Evolutionary conservation across 2,797 vertebrate genomes (phyloP), one percentile per base, ranked within the genome.

Genomic region (Sardinella longiceps): DNA sequence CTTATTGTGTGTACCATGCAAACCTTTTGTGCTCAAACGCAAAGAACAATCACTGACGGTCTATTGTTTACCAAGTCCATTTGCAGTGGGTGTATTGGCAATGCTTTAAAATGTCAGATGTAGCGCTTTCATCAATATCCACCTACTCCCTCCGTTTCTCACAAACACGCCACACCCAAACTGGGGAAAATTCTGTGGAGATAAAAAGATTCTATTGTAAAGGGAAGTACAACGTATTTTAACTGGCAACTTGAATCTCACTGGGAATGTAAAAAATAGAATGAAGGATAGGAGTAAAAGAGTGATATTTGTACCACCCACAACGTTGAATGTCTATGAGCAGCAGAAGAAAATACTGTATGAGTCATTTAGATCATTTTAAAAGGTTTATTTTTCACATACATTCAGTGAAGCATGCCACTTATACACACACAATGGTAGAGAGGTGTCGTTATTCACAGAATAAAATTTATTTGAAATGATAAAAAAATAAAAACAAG

Each of bases 371-470:
- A 39, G 37, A 83, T 60, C 25, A 83, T 87, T 53, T 83, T 89
- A 85, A 90, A 85, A 84, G 81, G 39, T 88, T 87, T 83, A 86
- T 90, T 92, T 30, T 84, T 84, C 46, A 56, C 60, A 86, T 81
- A 87, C 81, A 83, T 84, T 82, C 83, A 80, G 87, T 91, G 84
- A 83, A 87, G 80, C 80, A 88, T 87, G 87, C 85, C 82, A 84
- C 56, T 85, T 80, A 82, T 88, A 77, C 58, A 81, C 81, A 84
- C 50, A 82, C 74, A 84, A 51, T 83, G 53, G 77, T 74, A 90
- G 33, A 74, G 33, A 90, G 87, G 77, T 88, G 87, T 88, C 89
- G 88, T 91, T 92, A 93, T 92, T 93, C 88, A 92, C 83, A 89
- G 87, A 92, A 92, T 92, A 91, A 89, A 86, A 88, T 84, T 82